Evolutionary conservation across 23 tunicate species (phyloP).

Genomic region (Halocynthia aurantium): DNA sequence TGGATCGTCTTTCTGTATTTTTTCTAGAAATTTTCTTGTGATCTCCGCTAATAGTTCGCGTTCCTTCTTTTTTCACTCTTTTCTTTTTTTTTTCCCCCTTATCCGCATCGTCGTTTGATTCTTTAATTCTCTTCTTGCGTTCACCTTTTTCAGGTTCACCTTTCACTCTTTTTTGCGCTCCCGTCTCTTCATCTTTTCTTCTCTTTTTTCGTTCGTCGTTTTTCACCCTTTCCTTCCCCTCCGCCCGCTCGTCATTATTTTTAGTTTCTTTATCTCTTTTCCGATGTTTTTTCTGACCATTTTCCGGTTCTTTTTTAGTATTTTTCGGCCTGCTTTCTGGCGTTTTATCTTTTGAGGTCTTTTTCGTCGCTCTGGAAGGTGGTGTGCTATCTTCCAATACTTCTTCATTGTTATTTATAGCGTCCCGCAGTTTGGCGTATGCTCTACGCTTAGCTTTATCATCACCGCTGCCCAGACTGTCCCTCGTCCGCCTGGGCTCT

Average conservation of each 20-base stretch:
- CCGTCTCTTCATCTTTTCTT: background rate
- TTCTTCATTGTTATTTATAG: too few species aligned
- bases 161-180: background rate
- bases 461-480: background rate
- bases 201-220: too few species aligned
- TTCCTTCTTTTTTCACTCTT: background rate
- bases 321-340: background rate
- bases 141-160: background rate
- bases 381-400: background rate
- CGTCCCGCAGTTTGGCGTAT: too few species aligned
- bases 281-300: background rate
- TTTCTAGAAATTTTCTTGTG: background rate
- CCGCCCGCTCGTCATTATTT: background rate
- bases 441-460: too few species aligned
- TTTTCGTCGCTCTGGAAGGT: slow-evolving; percentile 9
- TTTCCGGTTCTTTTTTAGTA: background rate
- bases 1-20: background rate
- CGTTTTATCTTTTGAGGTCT: background rate
- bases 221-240: too few species aligned
- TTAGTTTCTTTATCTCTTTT: background rate
- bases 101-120: background rate
- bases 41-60: background rate
- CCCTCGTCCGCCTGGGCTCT: background rate
- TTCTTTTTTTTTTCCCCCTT: background rate
- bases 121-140: background rate